These are phyloP conservation scores for Cavia porcellus DNA, from an alignment of 2,113 vertebrate genomes.

Conservation along the genomic window DNA sequence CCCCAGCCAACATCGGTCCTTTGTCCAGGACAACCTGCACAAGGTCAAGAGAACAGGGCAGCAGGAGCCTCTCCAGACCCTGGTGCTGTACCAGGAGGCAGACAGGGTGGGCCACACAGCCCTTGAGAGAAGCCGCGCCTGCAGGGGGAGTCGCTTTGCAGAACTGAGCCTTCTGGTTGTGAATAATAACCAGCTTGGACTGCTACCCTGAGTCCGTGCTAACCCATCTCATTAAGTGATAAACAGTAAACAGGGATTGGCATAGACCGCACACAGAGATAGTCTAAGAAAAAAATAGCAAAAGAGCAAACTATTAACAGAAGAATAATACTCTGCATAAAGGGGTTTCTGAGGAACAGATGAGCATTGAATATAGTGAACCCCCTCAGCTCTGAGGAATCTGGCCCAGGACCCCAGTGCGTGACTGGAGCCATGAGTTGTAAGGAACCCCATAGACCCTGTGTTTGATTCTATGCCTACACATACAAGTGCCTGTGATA, in stretches of 20 bases:
- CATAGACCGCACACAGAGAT: constrained; percentile 5
- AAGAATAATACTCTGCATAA: constrained; percentile 43
- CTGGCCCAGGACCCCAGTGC: neutral
- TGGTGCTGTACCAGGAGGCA: neutral
- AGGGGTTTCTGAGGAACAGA: constrained; percentile 40
- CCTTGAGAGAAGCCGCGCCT: neutral
- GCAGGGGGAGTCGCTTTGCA: constrained; percentile 25
- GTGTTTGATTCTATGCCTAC: neutral
- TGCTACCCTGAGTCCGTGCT: constrained; percentile 22
- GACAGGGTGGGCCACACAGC: neutral
- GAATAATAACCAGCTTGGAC: constrained; percentile 52
- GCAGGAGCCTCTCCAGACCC: neutral
- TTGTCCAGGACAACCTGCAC: neutral
- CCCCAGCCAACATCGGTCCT: neutral
- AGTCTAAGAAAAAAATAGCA: constrained; percentile 36
- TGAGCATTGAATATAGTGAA: neutral
- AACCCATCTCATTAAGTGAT: constrained; percentile 60
- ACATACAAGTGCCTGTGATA: neutral
- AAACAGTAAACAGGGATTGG: constrained; percentile 66
- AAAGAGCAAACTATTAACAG: constrained; percentile 54
- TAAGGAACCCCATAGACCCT: neutral
- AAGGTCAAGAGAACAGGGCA: neutral
- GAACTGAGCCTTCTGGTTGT: constrained; percentile 49
- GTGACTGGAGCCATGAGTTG: neutral
- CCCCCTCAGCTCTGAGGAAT: neutral